Evolutionary conservation across 1,140 invertebrate species (phyloP), one percentile per base, ranked within the genome.

Genomic region (Sminthurinus signatus): DNA sequence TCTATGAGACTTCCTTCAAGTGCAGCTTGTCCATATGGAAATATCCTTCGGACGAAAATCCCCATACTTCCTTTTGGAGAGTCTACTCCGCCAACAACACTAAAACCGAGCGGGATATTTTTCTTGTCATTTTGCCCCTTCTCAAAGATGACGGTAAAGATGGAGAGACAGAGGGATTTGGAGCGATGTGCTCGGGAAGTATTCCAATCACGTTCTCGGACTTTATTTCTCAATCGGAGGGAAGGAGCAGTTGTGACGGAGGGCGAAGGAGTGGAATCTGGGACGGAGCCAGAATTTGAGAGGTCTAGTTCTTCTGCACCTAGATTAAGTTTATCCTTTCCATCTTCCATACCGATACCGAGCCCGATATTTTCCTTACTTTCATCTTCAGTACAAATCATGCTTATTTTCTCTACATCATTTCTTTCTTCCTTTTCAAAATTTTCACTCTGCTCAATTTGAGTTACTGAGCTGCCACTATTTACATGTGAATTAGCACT

Each of bases 1-100:
- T 90, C 90, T 79, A 84, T 84, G 62, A 95, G 79, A 77, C 83
- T 83, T 46, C 89, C 89, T 78, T 87, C 86, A 74, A 92, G 88
- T 44, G 89, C 85, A 60, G 91, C 90, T 75, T 94, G 87, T 21
- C 92, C 91, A 73, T 85, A 83, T 14, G 89, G 85, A 73, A 93
- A 85, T 62, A 95, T 90, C 58, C 89, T 90, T 77, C 93, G 91
- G 28, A 95, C 88, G 76, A 91, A 94, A 73, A 95, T 93, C 32
- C 86, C 89, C 75, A 94, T 86, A 68, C 84, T 86, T 63, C 91
- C 91, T 78, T 88, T 86, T 0, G 91, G 88, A 23, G 90, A 92
- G 75, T 96, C 91, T 57, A 83, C 81, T 32, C 92, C 92, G 10
- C 92, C 93, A 0, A 95, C 92, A 68, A 96, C 92, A 51, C 88